phyloP scores from a whole-genome alignment of 2,888 invertebrate species.

The Cataglyphis livida region DNA sequence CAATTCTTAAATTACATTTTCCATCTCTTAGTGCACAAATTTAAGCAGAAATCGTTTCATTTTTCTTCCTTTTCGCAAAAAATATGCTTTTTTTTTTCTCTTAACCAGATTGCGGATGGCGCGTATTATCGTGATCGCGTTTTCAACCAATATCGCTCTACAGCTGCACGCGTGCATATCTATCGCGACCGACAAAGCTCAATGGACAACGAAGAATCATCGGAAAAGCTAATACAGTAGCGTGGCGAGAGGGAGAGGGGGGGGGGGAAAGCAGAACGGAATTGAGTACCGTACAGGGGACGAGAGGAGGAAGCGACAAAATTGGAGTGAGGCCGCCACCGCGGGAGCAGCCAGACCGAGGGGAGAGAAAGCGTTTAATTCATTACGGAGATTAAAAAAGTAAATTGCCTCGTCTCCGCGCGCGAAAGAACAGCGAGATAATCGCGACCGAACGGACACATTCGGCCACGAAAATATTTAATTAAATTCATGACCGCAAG shows the following conservation, averaged over 20 bases:
- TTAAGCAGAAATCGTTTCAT: slow-evolving; percentile 21
- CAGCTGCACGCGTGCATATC: slow-evolving; percentile 48
- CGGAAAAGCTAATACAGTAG: slow-evolving; percentile 54
- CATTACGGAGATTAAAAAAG: slow-evolving; percentile 85
- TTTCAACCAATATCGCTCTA: slow-evolving; percentile 45
- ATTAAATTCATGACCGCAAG: slow-evolving; percentile 85
- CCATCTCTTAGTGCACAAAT: neutral
- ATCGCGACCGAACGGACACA: slow-evolving; percentile 70
- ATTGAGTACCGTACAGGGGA: slow-evolving; percentile 21
- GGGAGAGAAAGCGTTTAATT: slow-evolving; percentile 80
- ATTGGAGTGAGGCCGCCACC: slow-evolving; percentile 39
- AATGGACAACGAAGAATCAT: slow-evolving; percentile 46
- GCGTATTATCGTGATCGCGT: slow-evolving; percentile 58
- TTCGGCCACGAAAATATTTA: slow-evolving; percentile 84
- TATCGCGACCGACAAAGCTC: slow-evolving; percentile 49
- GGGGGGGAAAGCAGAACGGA: slow-evolving; percentile 21
- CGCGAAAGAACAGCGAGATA: slow-evolving; percentile 67
- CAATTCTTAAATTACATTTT: slow-evolving; percentile 7
- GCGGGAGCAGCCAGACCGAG: slow-evolving; percentile 56
- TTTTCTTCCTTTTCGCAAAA: neutral
- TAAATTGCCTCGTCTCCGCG: slow-evolving; percentile 82
- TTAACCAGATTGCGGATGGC: slow-evolving; percentile 41
- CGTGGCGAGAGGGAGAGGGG: neutral
- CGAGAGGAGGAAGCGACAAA: slow-evolving; percentile 13
- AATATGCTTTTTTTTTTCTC: slow-evolving; percentile 22